Evolutionary conservation across 2,888 invertebrate genomes (phyloP).

Genomic region (Eurytoma adleriae): DNA sequence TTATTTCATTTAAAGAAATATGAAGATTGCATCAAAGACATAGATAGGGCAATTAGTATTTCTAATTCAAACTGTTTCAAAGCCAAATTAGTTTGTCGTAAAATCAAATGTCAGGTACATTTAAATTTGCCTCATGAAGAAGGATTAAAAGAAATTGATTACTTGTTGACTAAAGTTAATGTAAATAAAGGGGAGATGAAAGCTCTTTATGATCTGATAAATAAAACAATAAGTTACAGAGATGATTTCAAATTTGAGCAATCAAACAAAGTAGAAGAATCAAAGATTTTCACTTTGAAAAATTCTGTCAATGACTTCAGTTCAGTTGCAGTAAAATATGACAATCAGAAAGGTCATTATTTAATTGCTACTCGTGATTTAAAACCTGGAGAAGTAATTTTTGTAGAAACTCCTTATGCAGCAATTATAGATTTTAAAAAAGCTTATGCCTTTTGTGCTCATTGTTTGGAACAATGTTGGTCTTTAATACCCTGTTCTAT

Average conservation of each 20-base stretch:
- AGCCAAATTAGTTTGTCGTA: conserved; percentile 81
- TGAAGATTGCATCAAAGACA: conserved; percentile 83
- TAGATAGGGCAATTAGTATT: conserved; percentile 80
- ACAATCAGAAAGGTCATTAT: conserved; percentile 82
- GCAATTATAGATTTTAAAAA: conserved; percentile 79
- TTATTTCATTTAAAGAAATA: conserved; percentile 82
- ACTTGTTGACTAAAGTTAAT: not conserved
- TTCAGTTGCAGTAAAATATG: conserved; percentile 79
- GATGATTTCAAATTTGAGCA: not conserved
- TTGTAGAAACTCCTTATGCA: conserved; percentile 86
- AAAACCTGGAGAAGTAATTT: conserved; percentile 85
- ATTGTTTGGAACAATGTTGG: conserved; percentile 78
- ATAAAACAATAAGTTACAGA: not conserved
- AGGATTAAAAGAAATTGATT: not conserved
- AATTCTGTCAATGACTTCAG: not conserved
- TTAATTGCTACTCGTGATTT: conserved; percentile 83
- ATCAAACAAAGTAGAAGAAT: not conserved
- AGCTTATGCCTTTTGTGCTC: conserved; percentile 81
- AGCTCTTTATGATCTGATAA: not conserved
- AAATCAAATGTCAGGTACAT: conserved; percentile 76
- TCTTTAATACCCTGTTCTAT: not conserved
- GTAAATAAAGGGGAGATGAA: not conserved
- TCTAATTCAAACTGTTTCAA: conserved; percentile 75
- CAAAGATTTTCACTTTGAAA: not conserved
- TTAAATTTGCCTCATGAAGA: not conserved